Conservation (phyloP, 2,113 vertebrate genomes). For the Saimiri boliviensis region DNA sequence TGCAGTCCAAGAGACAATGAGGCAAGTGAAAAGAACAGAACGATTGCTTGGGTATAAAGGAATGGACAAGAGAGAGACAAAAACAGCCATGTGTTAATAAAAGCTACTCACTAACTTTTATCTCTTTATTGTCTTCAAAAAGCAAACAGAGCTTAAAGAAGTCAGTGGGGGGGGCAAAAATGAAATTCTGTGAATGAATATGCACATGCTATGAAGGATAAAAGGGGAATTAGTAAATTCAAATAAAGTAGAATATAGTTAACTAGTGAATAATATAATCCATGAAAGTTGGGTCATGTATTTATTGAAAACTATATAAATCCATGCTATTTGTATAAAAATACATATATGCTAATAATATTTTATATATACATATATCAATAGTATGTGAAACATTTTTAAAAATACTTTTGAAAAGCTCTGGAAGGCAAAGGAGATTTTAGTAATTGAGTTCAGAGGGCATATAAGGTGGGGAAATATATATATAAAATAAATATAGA, state of each 20-base stretch:
- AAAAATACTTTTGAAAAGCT: background rate
- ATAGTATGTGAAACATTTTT: background rate
- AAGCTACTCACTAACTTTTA: background rate
- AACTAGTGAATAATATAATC: background rate
- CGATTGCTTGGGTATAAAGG: background rate
- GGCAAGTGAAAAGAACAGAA: background rate
- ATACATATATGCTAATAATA: background rate
- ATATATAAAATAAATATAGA: background rate
- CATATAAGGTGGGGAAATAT: background rate
- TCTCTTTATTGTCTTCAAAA: constrained; percentile 1
- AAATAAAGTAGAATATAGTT: background rate
- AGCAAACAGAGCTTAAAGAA: background rate
- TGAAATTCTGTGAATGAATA: background rate
- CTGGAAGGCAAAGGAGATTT: background rate
- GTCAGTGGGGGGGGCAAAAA: background rate
- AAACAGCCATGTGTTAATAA: background rate
- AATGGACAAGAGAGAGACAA: background rate
- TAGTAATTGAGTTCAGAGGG: background rate
- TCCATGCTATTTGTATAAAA: background rate
- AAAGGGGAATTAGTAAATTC: constrained; percentile 4
- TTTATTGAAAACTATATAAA: background rate
- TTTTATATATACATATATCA: background rate
- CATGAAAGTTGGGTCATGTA: background rate
- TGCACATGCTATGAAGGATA: background rate
- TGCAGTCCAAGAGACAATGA: background rate